A percentile compares a stretch with the other conserved stretches of the same genome.
Evolutionary conservation across 2,113 vertebrate species (phyloP).

Genomic region (Chloroceryle aenea): DNA sequence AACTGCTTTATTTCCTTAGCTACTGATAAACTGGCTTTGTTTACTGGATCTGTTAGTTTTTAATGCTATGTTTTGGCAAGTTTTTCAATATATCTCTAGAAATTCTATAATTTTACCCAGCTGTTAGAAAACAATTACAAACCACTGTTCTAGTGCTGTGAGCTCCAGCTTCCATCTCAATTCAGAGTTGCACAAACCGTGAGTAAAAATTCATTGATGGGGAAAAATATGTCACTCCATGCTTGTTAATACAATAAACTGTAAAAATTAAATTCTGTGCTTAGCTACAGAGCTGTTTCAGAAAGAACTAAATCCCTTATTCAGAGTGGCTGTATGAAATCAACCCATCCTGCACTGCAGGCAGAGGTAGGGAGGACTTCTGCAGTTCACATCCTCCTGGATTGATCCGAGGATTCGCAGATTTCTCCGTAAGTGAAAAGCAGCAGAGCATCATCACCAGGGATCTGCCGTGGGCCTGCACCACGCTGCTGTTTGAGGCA

Average conservation of each 20-base stretch:
- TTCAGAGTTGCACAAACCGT: background rate
- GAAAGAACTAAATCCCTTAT: background rate
- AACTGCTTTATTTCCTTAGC: slow-evolving; percentile 25
- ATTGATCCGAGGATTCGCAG: background rate
- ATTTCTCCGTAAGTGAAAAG: background rate
- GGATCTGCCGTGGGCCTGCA: background rate
- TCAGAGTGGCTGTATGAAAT: background rate
- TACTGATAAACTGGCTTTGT: background rate
- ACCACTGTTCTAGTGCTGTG: background rate
- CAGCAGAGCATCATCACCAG: background rate
- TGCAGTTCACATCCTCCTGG: background rate
- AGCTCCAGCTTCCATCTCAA: background rate
- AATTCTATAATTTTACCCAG: background rate
- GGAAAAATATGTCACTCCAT: background rate
- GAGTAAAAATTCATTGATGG: background rate
- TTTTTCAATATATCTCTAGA: background rate
- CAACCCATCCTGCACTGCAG: background rate
- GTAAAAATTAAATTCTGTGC: background rate
- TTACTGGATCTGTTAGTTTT: slow-evolving; percentile 10
- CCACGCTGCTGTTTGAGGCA: background rate
- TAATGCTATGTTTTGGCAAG: background rate
- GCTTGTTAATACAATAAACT: background rate
- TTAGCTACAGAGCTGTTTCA: background rate
- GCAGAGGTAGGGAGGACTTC: background rate
- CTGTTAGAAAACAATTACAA: slow-evolving; percentile 1